Evolutionary conservation across 2,888 invertebrate species (phyloP), one percentile per base, ranked within the genome.

Genomic region (Polylopha cassiicola): DNA sequence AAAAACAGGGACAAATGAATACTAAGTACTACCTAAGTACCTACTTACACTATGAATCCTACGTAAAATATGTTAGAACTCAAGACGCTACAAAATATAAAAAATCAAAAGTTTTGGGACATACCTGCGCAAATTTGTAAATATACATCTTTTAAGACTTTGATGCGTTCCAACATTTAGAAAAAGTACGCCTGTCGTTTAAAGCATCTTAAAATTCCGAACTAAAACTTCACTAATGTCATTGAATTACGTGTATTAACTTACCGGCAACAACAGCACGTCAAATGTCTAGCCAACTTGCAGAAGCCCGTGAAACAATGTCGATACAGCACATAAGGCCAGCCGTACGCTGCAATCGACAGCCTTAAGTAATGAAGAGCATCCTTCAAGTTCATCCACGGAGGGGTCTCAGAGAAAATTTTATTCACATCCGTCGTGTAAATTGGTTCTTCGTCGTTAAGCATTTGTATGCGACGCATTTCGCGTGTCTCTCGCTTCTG

Each of bases 301-400:
- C 92, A 94, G 49, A 92, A 86, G 2, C 94, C 94, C 1, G 92
- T 91, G 45, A 90, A 90, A 46, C 91, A 89, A 64, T 94, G 90
- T 17, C 90, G 86, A 65, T 93, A 94, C 60, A 95, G 77, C 43
- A 93, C 94, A 58, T 94, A 92, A 1, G 95, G 92, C 95, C 95
- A 96, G 0, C 96, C 95, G 65, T 97, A 97, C 4, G 93, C 91
- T 3, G 93, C 93, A 66, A 94, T 89, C 0, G 95, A 94, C 53
- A 93, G 87, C 63, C 91, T 89, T 58, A 95, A 82, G 65, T 92
- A 95, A 71, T 95, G 92, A 37, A 89, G 66, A 2, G 94, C 93
- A 56, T 90, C 88, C 32, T 91, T 89, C 46, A 93, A 71, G 50
- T 91, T 92, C 94, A 95, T 95, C 95, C 95, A 95, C 1, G 87